These are phyloP conservation scores for Cryptops parisi DNA, from an alignment of 2,888 invertebrate species.

Conservation along the genomic window DNA sequence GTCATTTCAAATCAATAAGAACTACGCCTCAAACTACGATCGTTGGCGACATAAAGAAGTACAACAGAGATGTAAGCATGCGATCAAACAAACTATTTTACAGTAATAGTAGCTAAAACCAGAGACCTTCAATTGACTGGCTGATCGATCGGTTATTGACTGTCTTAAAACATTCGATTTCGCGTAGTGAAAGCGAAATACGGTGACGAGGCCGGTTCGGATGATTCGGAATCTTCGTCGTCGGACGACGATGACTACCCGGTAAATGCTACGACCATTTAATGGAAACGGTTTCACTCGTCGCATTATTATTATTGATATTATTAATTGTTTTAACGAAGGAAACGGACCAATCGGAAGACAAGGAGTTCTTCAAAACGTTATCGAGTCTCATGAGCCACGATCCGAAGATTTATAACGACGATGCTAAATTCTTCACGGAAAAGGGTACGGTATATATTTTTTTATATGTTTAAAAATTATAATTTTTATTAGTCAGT, in stretches of 20 bases:
- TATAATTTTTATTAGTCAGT: neutral
- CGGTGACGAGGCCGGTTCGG: constrained; percentile 38
- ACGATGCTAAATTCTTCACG: constrained; percentile 51
- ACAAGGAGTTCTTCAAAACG: constrained; percentile 76
- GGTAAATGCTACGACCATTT: constrained; percentile 21
- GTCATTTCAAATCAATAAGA: constrained; percentile 50
- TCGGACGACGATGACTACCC: constrained; percentile 44
- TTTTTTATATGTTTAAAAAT: too few relatives aligned
- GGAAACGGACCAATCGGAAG: constrained; percentile 51
- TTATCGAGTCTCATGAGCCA: constrained; percentile 70
- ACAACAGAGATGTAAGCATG: constrained; percentile 52
- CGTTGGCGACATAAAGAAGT: constrained; percentile 73
- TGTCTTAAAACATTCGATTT: constrained; percentile 18
- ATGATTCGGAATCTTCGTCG: constrained; percentile 37
- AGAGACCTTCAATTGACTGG: neutral
- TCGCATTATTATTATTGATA: neutral
- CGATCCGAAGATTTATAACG: constrained; percentile 78
- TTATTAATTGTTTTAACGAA: constrained; percentile 12
- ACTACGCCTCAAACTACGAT: constrained; percentile 72
- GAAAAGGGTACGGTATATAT: neutral
- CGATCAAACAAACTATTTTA: neutral
- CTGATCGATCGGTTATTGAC: constrained; percentile 27
- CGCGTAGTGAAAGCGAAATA: constrained; percentile 57
- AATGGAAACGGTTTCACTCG: too few relatives aligned
- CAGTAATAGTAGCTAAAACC: neutral